Evolutionary conservation across 2,888 invertebrate genomes (phyloP).

Genomic region (Agrochola macilenta): DNA sequence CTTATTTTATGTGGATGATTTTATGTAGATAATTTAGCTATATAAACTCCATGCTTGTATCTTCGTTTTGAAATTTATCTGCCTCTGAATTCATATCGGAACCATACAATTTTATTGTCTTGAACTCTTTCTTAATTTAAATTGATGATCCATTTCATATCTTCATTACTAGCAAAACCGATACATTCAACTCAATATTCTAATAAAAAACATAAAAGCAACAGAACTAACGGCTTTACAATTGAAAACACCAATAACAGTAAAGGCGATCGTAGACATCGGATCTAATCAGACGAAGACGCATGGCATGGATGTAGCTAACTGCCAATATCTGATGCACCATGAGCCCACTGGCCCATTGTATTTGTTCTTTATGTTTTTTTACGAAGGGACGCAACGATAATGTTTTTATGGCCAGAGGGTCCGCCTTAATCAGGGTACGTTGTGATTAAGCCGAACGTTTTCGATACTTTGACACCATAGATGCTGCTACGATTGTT

Average conservation of each 20-base stretch:
- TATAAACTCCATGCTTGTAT: not conserved
- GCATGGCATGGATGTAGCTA: conserved; percentile 85
- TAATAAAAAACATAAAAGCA: conserved; percentile 62
- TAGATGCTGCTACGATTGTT: conserved; percentile 47
- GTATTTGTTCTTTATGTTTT: conserved; percentile 90
- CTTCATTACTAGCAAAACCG: conserved; percentile 21
- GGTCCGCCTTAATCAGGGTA: conserved; percentile 88
- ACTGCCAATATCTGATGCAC: conserved; percentile 90
- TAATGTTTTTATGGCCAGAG: conserved; percentile 90
- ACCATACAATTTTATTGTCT: not conserved
- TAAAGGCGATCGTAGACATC: conserved; percentile 63
- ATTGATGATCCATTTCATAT: conserved; percentile 22
- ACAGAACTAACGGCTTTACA: conserved; percentile 75
- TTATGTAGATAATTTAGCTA: conserved; percentile 40
- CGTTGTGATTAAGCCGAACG: conserved; percentile 87
- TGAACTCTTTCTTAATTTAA: not conserved
- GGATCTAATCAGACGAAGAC: conserved; percentile 85
- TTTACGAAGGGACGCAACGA: conserved; percentile 88
- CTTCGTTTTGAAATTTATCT: not conserved
- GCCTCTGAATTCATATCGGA: not conserved
- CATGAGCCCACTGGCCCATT: conserved; percentile 82
- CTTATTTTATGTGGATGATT: conserved; percentile 45
- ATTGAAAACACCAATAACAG: conserved; percentile 82
- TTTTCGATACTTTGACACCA: conserved; percentile 73
- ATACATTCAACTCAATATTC: conserved; percentile 34